Percentiles rank a stretch among this genome's conserved stretches.
phyloP scores from a whole-genome alignment of 2,797 vertebrate species.

The Lepilemur ruficaudatus region DNA sequence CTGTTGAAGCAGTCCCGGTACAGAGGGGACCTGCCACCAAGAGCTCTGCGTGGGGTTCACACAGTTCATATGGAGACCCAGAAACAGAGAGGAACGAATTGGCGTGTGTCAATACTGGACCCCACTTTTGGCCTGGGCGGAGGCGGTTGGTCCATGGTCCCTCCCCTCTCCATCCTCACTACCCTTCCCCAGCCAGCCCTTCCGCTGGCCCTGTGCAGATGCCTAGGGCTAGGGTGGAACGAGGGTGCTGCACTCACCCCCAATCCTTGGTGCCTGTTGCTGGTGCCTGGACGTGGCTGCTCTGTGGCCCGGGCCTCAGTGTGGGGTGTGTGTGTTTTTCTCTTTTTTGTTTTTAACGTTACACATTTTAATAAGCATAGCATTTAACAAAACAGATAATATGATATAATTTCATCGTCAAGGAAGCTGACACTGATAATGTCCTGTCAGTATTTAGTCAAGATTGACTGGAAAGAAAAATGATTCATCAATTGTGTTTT shows the following conservation, averaged over 20 bases:
- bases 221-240: not conserved
- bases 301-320: fast-evolving
- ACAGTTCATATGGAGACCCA: too few species aligned
- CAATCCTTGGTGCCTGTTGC: not conserved
- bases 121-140: not conserved
- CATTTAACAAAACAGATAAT: not conserved
- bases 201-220: not conserved
- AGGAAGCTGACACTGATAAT: not conserved
- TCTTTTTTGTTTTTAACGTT: not conserved
- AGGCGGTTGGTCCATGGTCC: not conserved
- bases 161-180: not conserved
- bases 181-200: not conserved
- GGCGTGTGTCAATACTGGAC: not conserved
- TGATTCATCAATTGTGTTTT: not conserved
- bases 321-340: not conserved
- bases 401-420: not conserved
- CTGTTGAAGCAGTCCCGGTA: not conserved
- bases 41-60: not conserved
- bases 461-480: not conserved
- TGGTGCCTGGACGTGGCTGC: not conserved
- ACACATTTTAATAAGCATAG: not conserved
- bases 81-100: not conserved
- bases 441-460: not conserved
- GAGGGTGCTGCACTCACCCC: not conserved
- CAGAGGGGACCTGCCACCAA: not conserved